A percentile compares a stretch with the other conserved stretches of the same genome.
Evolutionary conservation across 1,140 invertebrate species (phyloP).

Genomic region (Aplysia californica): DNA sequence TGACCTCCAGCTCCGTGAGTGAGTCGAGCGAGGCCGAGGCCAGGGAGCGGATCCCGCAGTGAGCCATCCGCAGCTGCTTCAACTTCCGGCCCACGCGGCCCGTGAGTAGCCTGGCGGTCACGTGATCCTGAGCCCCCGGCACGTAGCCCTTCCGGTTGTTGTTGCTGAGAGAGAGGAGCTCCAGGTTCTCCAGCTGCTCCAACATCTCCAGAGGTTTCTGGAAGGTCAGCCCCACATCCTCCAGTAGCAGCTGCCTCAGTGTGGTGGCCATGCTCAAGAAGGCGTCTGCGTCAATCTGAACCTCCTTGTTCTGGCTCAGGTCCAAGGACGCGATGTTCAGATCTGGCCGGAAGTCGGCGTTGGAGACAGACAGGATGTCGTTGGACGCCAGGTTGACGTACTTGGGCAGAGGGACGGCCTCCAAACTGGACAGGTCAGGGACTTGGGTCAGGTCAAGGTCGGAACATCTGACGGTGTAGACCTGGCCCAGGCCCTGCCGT

Average conservation of each 20-base stretch:
- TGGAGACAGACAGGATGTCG: slow-evolving; percentile 1
- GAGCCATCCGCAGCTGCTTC: not conserved
- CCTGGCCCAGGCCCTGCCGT: not conserved
- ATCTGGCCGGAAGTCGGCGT: not conserved
- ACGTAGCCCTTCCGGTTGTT: slow-evolving; percentile 14
- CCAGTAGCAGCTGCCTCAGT: slow-evolving; percentile 3
- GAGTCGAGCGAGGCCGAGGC: not conserved
- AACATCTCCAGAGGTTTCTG: slow-evolving; percentile 8
- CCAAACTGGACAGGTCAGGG: not conserved
- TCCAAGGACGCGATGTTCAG: slow-evolving; percentile 9
- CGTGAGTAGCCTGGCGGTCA: not conserved
- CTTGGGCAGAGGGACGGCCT: not conserved
- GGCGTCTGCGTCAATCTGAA: not conserved
- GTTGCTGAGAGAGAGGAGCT: slow-evolving; percentile 10
- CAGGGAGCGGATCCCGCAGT: slow-evolving; percentile 15
- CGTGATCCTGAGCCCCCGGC: not conserved
- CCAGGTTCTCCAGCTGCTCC: not conserved
- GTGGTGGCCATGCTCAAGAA: slow-evolving; percentile 9
- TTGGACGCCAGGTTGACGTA: not conserved
- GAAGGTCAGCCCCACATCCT: slow-evolving; percentile 3
- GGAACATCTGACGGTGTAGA: not conserved
- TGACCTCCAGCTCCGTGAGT: not conserved
- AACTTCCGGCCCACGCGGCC: not conserved
- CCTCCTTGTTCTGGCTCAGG: not conserved
- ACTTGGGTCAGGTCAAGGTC: not conserved